Evolutionary conservation across 2,113 vertebrate genomes (phyloP), one percentile per base, ranked within the genome.

Genomic region (Tetrax tetrax): DNA sequence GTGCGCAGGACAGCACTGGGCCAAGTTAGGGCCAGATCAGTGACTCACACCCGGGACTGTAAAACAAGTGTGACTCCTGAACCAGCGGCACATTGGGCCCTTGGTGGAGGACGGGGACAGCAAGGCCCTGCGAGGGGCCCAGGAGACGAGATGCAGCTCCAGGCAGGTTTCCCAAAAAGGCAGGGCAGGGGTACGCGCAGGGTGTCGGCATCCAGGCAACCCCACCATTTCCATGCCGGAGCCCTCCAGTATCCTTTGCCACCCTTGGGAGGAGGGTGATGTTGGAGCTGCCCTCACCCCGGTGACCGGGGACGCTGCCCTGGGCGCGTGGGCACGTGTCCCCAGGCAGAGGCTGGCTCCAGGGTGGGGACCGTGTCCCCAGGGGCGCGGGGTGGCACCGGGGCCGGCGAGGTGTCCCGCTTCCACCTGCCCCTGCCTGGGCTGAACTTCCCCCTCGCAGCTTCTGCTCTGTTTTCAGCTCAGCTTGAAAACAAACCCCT

Each of bases 261-360:
- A 0, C 19, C 22, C 61, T 4, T 11, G 41, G 60, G 21, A 79
- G 24, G 63, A 24, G 19, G 37, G 25, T 3, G 56, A 12, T 38
- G 50, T 54, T 0, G 0, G 33, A 37, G 65, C 54, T 6, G 31
- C 51, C 19, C 3, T 28, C 28, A 29, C 16, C 25, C 19, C 15
- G 23, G 48, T 81, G 82, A 22, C 29, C 0, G 0, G 31, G 47
- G 38, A 38, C 74, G 14, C 14, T 41, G 74, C 28, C 38, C 54
- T 22, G 45, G 66, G 16, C 1, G 1, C 1, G 0, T 22, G 45
- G 66, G 16, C 2, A 1, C 1, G 0, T 4, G 6, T 38, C 27
- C 51, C 56, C 74, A 15, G 25, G 57, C 54, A 77, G 43, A 21
- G 17, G 5, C 1, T 69, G 74, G 68, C 45, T 74, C 65, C 29